Conservation (phyloP, 1,140 invertebrate species). For the Leptinotarsa defecta region DNA sequence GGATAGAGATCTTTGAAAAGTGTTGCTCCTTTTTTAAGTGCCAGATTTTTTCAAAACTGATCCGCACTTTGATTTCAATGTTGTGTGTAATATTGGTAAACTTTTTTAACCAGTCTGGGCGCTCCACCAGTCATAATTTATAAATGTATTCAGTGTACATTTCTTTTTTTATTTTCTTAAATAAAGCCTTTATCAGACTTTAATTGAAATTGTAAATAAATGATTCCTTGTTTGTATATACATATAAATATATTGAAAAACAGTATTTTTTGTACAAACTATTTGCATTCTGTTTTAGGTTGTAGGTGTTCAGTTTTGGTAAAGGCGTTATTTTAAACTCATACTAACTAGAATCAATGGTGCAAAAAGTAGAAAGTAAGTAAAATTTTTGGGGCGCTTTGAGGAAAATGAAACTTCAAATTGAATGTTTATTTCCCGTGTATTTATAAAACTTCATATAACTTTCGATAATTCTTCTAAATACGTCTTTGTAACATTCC, state of each 20-base stretch:
- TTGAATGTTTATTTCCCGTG: too few species aligned
- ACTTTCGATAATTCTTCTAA: background rate
- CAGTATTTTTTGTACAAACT: slow-evolving; percentile 46
- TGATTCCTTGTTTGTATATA: slow-evolving; percentile 37
- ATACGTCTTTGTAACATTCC: slow-evolving; percentile 42
- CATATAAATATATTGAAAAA: slow-evolving; percentile 29
- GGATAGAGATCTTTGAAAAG: too few species aligned
- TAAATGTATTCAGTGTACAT: background rate
- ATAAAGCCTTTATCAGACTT: slow-evolving; percentile 26
- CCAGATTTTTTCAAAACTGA: too few species aligned
- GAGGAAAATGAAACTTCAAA: slow-evolving; percentile 25
- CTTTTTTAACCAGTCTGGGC: background rate
- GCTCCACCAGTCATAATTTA: background rate
- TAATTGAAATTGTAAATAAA: slow-evolving; percentile 39
- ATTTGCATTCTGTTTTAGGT: slow-evolving; percentile 41
- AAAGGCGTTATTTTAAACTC: slow-evolving; percentile 40
- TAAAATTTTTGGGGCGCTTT: slow-evolving; percentile 15
- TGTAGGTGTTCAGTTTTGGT: slow-evolving; percentile 36
- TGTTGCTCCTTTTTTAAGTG: too few species aligned
- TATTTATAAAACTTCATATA: too few species aligned
- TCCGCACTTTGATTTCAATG: background rate
- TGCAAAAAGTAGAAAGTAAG: slow-evolving; percentile 37
- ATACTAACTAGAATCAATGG: slow-evolving; percentile 47
- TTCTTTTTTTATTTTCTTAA: slow-evolving; percentile 28
- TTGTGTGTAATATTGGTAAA: background rate